Conservation (phyloP, 2,888 invertebrate genomes). For the Achlya flavicornis region DNA sequence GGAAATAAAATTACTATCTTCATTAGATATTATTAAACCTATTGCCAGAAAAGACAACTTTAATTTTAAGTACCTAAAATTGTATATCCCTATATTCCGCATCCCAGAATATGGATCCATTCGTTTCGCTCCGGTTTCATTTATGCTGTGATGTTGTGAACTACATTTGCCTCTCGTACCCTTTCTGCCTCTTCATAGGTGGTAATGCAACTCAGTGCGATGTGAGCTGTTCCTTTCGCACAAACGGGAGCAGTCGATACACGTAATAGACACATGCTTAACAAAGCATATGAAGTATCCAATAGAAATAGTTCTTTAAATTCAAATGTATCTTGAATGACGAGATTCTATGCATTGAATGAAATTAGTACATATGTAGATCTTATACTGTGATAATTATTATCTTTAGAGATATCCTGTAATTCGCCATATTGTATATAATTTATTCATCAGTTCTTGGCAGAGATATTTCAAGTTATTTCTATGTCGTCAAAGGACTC, state of each 20-base stretch:
- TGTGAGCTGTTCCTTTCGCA: conserved; percentile 1
- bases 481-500: neutral
- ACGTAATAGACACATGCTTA: neutral
- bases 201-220: conserved; percentile 16
- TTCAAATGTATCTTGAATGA: neutral
- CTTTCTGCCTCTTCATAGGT: conserved; percentile 39
- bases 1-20: no score
- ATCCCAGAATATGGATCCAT: neutral
- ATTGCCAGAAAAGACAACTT: no score
- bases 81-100: neutral
- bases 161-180: conserved; percentile 39
- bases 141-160: conserved; percentile 36
- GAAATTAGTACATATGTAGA: no score
- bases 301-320: neutral
- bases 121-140: conserved; percentile 40
- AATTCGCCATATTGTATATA: neutral
- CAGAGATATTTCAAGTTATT: neutral
- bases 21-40: no score
- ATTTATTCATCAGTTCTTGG: neutral
- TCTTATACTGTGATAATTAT: no score
- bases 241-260: conserved; percentile 11
- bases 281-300: neutral
- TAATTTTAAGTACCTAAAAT: no score
- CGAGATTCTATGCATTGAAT: no score
- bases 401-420: no score